phyloP scores from a whole-genome alignment of 2,888 invertebrate species.

The Luffia ferchaultella region DNA sequence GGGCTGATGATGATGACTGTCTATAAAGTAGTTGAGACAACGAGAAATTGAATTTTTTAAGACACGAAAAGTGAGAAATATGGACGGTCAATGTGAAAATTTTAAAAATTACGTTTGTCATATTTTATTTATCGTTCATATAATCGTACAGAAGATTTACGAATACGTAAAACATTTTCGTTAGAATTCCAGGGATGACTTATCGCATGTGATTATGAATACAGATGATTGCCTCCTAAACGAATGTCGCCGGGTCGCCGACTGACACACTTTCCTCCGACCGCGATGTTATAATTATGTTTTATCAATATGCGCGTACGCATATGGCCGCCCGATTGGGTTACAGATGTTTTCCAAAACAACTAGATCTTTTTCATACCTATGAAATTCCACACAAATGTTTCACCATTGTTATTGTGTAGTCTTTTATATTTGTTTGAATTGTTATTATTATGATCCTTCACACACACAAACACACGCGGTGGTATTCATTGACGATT shows the following conservation, averaged over 20 bases:
- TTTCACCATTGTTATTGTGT: background rate
- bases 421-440: background rate
- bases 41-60: no score
- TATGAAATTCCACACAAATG: background rate
- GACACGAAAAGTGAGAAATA: no score
- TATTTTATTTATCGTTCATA: background rate
- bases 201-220: background rate
- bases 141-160: background rate
- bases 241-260: slow-evolving; percentile 29
- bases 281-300: slow-evolving; percentile 39
- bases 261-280: slow-evolving; percentile 45
- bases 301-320: slow-evolving; percentile 22
- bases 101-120: background rate
- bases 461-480: no score
- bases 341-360: slow-evolving; percentile 5
- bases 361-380: background rate
- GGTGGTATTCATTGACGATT: no score
- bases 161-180: background rate
- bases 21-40: no score
- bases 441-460: background rate
- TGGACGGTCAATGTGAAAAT: no score
- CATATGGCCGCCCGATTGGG: slow-evolving; percentile 5
- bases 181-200: background rate
- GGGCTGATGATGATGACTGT: no score
- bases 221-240: slow-evolving; percentile 14